Percentiles rank a stretch among this genome's conserved stretches.
Conservation (phyloP, 2,113 vertebrate species). For the Menidia beryllina region DNA sequence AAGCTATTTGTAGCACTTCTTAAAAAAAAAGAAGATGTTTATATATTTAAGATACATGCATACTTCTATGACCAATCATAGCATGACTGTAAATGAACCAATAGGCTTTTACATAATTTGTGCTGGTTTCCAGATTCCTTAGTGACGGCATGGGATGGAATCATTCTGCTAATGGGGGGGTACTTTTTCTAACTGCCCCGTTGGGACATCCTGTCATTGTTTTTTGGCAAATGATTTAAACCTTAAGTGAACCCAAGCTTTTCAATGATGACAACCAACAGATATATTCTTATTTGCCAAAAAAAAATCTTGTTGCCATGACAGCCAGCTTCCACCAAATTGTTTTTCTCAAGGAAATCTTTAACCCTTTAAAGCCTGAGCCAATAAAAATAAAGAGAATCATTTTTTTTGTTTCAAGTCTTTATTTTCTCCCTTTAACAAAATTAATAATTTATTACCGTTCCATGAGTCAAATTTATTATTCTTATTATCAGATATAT, state of each 20-base stretch:
- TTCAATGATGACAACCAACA: slow-evolving; percentile 21
- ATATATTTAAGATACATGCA: no score
- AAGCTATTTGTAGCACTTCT: no score
- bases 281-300: slow-evolving; percentile 15
- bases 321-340: slow-evolving; percentile 12
- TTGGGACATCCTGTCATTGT: slow-evolving; percentile 11
- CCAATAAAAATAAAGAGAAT: no score
- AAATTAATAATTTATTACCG: no score
- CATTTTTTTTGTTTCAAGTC: no score
- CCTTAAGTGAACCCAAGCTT: slow-evolving; percentile 24
- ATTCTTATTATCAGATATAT: no score
- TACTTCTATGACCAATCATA: no score
- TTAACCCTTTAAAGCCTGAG: slow-evolving; percentile 16
- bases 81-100: no score
- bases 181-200: slow-evolving; percentile 30
- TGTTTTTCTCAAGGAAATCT: slow-evolving; percentile 21
- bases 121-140: slow-evolving; percentile 11
- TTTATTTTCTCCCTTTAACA: no score
- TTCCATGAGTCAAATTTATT: no score
- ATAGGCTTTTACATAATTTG: no score
- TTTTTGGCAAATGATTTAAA: slow-evolving; percentile 10
- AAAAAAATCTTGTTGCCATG: slow-evolving; percentile 29
- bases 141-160: slow-evolving; percentile 12
- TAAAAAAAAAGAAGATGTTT: no score
- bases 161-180: background rate